Evolutionary conservation across 1,140 invertebrate genomes (phyloP).

Genomic region (Cecropterus lyciades): DNA sequence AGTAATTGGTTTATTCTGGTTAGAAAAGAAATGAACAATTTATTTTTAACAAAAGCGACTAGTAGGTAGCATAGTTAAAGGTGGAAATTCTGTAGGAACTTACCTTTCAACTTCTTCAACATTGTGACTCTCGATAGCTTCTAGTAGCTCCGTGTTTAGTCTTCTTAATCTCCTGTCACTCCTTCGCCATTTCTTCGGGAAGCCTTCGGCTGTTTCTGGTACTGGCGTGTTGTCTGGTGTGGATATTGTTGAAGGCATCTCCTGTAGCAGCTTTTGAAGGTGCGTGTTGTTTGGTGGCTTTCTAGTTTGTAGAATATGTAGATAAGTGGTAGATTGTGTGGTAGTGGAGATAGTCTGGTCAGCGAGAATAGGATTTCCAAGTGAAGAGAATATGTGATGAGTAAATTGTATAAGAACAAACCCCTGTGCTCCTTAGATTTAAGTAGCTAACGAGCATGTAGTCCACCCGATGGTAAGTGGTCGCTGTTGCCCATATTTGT

Average conservation of each 20-base stretch:
- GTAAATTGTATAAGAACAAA: too few species aligned
- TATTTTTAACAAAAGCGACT: too few species aligned
- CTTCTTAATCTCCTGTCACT: slow-evolving; percentile 68
- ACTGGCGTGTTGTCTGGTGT: slow-evolving; percentile 63
- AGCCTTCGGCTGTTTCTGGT: slow-evolving; percentile 39
- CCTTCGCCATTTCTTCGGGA: slow-evolving; percentile 61
- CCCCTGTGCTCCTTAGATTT: too few species aligned
- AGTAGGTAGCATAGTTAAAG: too few species aligned
- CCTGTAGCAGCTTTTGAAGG: slow-evolving; percentile 42
- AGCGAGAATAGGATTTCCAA: too few species aligned
- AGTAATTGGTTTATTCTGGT: too few species aligned
- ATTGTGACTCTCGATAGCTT: slow-evolving; percentile 69
- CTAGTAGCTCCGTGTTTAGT: slow-evolving; percentile 78
- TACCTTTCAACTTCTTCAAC: slow-evolving; percentile 72
- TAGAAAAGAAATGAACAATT: too few species aligned
- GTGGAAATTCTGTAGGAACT: neutral
- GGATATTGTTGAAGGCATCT: slow-evolving; percentile 54
- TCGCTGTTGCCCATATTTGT: too few species aligned
- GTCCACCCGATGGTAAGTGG: too few species aligned
- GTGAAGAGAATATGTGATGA: too few species aligned
- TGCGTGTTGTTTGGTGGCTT: slow-evolving; percentile 17
- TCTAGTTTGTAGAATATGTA: slow-evolving; percentile 7
- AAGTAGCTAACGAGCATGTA: too few species aligned
- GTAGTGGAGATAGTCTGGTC: too few species aligned
- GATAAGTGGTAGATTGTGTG: neutral